phyloP scores from a whole-genome alignment of 2,797 vertebrate genomes.

The Acrossocheilus fasciatus region DNA sequence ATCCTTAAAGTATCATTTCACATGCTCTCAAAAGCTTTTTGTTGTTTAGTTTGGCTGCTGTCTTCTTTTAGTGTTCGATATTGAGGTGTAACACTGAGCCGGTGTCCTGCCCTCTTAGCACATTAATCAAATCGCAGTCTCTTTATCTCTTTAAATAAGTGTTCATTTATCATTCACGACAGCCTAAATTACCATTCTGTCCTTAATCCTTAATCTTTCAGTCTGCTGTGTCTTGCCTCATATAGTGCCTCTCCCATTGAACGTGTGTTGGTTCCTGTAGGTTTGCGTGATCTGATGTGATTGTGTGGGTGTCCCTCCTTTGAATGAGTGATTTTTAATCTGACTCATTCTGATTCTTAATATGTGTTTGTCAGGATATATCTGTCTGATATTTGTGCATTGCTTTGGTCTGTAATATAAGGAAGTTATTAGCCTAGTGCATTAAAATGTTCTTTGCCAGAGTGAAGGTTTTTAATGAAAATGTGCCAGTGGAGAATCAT shows the following conservation, averaged over 20 bases:
- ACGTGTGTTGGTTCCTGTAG: neutral
- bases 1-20: no score
- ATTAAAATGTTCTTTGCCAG: conserved; percentile 1
- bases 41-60: neutral
- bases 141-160: conserved; percentile 15
- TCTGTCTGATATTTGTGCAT: neutral
- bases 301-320: neutral
- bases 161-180: conserved; percentile 43
- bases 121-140: conserved; percentile 38
- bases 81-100: neutral
- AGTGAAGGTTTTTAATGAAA: conserved; percentile 11
- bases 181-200: conserved; percentile 20
- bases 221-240: neutral
- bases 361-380: conserved; percentile 5
- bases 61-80: conserved; percentile 3
- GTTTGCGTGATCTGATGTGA: neutral
- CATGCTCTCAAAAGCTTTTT: neutral
- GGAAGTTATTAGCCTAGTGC: neutral
- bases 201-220: conserved; percentile 6
- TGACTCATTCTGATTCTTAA: neutral
- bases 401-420: neutral
- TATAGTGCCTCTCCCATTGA: neutral
- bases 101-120: neutral
- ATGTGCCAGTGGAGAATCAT: neutral
- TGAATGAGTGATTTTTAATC: neutral